phyloP scores from a whole-genome alignment of 2,888 invertebrate genomes.

The Chloromyia formosa region DNA sequence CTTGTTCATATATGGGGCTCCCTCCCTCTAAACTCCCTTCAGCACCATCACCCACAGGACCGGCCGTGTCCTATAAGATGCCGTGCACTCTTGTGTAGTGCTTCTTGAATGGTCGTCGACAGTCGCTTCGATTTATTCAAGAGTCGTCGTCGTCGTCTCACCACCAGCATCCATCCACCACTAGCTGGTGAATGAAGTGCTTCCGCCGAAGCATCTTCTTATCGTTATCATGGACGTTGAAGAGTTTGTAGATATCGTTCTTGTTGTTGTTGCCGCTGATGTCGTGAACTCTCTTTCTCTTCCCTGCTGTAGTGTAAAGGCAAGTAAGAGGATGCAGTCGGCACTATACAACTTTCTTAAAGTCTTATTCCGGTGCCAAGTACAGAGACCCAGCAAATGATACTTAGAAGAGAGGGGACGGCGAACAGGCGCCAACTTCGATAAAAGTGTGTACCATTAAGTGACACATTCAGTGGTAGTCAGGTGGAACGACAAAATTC shows the following conservation, averaged over 20 bases:
- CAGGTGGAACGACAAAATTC: constrained; percentile 31
- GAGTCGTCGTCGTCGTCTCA: too few species aligned
- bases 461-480: constrained; percentile 32
- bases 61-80: too few species aligned
- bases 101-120: not conserved
- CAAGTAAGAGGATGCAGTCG: constrained; percentile 17
- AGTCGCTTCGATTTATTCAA: not conserved
- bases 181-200: constrained; percentile 27
- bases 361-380: too few species aligned
- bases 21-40: too few species aligned
- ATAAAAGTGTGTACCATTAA: constrained; percentile 7
- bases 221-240: constrained; percentile 10
- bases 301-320: not conserved
- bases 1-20: too few species aligned
- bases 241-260: not conserved
- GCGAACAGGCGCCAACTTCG: too few species aligned
- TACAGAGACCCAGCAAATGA: too few species aligned
- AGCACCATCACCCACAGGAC: too few species aligned
- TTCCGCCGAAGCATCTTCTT: constrained; percentile 32
- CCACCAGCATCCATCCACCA: too few species aligned
- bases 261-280: not conserved
- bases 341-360: not conserved
- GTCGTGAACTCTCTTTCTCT: not conserved
- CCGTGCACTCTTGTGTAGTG: too few species aligned
- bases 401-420: too few species aligned